A percentile compares a stretch with the other conserved stretches of the same genome.
Evolutionary conservation across 2,797 vertebrate genomes (phyloP).

Genomic region (Sphenodon punctatus): DNA sequence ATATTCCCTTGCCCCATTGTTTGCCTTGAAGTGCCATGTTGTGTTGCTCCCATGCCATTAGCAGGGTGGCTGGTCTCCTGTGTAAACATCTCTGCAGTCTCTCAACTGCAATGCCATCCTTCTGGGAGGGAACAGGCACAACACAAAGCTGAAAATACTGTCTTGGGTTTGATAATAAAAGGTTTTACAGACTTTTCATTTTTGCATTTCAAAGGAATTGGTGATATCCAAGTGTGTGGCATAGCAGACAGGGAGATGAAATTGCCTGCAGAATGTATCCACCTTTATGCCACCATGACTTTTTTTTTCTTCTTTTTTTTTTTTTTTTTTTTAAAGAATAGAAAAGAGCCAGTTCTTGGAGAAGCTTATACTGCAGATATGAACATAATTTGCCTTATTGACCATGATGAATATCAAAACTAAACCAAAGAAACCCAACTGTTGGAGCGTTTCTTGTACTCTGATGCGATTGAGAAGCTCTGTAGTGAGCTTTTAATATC

Average conservation of each 20-base stretch:
- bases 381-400: neutral
- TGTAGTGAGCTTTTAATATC: too few relatives aligned
- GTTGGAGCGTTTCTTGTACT: neutral
- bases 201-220: neutral
- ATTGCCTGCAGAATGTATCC: neutral
- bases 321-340: neutral
- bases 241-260: neutral
- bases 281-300: neutral
- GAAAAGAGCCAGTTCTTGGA: neutral
- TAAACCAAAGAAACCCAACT: neutral
- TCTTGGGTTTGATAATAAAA: neutral
- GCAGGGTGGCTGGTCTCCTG: neutral
- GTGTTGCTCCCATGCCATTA: neutral
- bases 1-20: neutral
- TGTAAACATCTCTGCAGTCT: too few relatives aligned
- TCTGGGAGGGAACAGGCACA: neutral
- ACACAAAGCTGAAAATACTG: neutral
- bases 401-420: accelerated
- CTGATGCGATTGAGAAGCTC: too few relatives aligned
- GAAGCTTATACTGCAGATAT: neutral
- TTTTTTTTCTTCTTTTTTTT: too few relatives aligned
- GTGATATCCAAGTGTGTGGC: neutral
- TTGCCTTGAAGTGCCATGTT: neutral
- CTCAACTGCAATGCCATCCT: too few relatives aligned
- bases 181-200: neutral